These are phyloP conservation scores for Echinometra lucunter DNA, from an alignment of 53 echinoderm and acorn worm species.

Conservation along the genomic window DNA sequence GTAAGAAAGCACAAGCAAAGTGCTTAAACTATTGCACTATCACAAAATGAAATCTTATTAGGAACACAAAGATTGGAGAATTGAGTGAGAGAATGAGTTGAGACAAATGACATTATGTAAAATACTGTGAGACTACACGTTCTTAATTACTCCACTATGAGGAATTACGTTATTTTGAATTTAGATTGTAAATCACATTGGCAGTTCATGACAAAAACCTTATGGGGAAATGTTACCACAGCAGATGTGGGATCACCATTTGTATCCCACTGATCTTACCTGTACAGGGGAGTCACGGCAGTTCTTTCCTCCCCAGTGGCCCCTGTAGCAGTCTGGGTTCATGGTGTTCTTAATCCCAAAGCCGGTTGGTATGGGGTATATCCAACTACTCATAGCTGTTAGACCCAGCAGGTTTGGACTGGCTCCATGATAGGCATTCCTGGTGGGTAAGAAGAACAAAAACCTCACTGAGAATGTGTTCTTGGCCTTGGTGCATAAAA, in stretches of 20 bases:
- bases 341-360: constrained; percentile 87
- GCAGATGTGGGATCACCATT: background rate
- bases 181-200: too few species aligned
- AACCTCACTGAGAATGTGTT: background rate
- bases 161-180: too few species aligned
- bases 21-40: too few species aligned
- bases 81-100: too few species aligned
- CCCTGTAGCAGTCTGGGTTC: constrained; percentile 91
- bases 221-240: background rate
- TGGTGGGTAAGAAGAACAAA: constrained; percentile 35
- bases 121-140: too few species aligned
- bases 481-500: too few species aligned
- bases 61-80: too few species aligned
- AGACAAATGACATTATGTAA: too few species aligned
- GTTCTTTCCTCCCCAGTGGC: constrained; percentile 93
- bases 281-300: constrained; percentile 97
- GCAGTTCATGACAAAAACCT: background rate
- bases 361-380: constrained; percentile 78
- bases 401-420: constrained; percentile 87
- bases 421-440: constrained; percentile 99
- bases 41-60: too few species aligned
- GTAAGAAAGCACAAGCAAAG: too few species aligned
- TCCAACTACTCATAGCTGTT: constrained; percentile 91
- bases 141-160: too few species aligned
- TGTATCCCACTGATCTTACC: constrained; percentile 61